Evolutionary conservation across 2,113 vertebrate species (phyloP), one percentile per base, ranked within the genome.

Genomic region (Chaenocephalus aceratus): DNA sequence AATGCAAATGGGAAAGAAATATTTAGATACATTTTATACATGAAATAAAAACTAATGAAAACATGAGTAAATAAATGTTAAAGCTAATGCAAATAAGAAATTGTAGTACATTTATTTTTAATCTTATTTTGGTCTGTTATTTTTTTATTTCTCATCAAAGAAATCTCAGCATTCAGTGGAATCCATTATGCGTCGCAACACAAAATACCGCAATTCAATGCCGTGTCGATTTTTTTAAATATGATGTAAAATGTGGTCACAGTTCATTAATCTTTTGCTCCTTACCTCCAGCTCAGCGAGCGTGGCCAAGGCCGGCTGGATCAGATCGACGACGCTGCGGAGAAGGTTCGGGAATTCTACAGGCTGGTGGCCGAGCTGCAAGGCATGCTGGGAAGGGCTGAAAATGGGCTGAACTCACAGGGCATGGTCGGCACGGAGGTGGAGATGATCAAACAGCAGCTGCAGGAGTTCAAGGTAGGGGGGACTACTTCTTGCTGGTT

Each of bases 401-500:
- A 99, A 87, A 97, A 97, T 18, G 94, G 92, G 1, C 95, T 97
- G 72, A 95, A 94, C 0, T 61, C 96, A 5, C 98, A 98, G 92
- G 96, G 97, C 77, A 77, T 96, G 9, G 98, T 99, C 14, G 97
- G 97, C 1, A 96, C 97, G 0, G 98, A 99, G 92, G 97, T 99
- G 88, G 98, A 99, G 30, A 90, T 93, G 88, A 97, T 99, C 94
- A 98, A 95, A 83, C 97, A 97, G 72, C 98, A 99, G 85, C 83
- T 99, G 88, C 95, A 95, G 18, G 96, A 97, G 89, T 99, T 99
- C 89, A 99, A 98, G 96, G 98, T 99, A 94, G 80, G 96, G 56
- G 0, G 4, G 14, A 12, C 34, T 56, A 56, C 9, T 45, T 34
- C 15, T 18, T 9, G 1, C 14, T 60, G 58, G n/a, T 65, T 64